A percentile compares a stretch with the other conserved stretches of the same genome.
Evolutionary conservation across 1,140 invertebrate species (phyloP).

Genomic region (Gonatopus flavifemur): DNA sequence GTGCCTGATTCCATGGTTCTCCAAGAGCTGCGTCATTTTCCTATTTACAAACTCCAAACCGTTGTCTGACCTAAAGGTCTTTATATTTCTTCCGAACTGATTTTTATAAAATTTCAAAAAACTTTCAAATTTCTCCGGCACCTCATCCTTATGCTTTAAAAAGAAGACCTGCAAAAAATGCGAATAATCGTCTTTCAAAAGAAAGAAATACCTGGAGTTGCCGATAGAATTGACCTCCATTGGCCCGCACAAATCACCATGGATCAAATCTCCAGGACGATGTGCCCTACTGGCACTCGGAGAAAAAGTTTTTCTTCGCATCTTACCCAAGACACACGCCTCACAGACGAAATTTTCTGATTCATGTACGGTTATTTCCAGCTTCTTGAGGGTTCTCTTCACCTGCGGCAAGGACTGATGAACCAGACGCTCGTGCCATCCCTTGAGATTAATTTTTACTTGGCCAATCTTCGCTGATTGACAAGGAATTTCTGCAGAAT

Average conservation of each 20-base stretch:
- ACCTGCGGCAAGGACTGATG: constrained; percentile 49
- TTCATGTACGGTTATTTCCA: constrained; percentile 32
- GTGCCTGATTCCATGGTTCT: constrained; percentile 6
- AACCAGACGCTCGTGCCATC: constrained; percentile 46
- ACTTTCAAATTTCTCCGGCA: background rate
- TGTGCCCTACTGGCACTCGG: constrained; percentile 4
- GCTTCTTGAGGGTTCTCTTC: constrained; percentile 30
- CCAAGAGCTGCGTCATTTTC: constrained; percentile 7
- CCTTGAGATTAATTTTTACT: constrained; percentile 8
- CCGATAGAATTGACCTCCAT: constrained; percentile 21
- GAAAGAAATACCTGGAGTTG: constrained; percentile 21
- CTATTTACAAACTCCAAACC: constrained; percentile 7
- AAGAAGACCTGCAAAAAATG: constrained; percentile 21
- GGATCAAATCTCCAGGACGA: constrained; percentile 19
- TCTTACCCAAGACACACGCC: constrained; percentile 17
- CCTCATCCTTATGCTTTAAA: constrained; percentile 22
- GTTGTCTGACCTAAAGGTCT: constrained; percentile 8
- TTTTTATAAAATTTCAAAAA: constrained; percentile 5
- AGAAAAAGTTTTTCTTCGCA: constrained; percentile 10
- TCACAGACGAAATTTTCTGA: constrained; percentile 17
- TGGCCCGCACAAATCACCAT: constrained; percentile 24
- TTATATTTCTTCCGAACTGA: background rate
- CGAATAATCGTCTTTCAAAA: constrained; percentile 30
- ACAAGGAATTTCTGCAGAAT: background rate
- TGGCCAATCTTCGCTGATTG: background rate